A percentile compares a stretch with the other conserved stretches of the same genome.
phyloP scores from a whole-genome alignment of 2,113 vertebrate genomes.

The Loxodonta africana region DNA sequence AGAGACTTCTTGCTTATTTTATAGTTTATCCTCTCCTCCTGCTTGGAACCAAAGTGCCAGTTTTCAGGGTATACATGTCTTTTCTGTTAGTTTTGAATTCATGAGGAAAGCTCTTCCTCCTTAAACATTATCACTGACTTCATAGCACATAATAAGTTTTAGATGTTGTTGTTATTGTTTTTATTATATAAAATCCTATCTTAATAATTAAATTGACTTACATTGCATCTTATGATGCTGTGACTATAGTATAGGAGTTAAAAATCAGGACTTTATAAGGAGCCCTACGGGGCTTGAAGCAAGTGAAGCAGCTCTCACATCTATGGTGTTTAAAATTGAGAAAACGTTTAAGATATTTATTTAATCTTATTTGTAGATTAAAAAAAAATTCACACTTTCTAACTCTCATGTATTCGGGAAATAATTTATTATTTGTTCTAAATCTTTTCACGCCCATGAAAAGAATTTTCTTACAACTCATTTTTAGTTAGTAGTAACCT shows the following conservation, averaged over 20 bases:
- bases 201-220: constrained; percentile 28
- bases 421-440: neutral
- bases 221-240: neutral
- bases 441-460: neutral
- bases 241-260: neutral
- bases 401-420: neutral
- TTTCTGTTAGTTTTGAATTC: neutral
- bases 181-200: neutral
- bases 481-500: constrained; percentile 12
- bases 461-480: neutral
- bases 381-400: neutral
- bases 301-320: neutral
- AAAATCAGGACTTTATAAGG: neutral
- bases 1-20: neutral
- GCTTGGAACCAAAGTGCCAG: neutral
- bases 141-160: neutral
- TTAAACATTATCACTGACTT: neutral
- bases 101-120: neutral
- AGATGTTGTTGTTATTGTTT: too few relatives aligned
- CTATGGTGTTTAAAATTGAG: too few relatives aligned
- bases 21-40: neutral
- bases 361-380: neutral
- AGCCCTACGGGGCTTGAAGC: neutral
- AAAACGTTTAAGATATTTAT: neutral
- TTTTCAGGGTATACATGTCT: neutral